Percentiles rank a stretch among this genome's conserved stretches.
Evolutionary conservation across 1,140 invertebrate species (phyloP).

Genomic region (Cydia fagiglandana): DNA sequence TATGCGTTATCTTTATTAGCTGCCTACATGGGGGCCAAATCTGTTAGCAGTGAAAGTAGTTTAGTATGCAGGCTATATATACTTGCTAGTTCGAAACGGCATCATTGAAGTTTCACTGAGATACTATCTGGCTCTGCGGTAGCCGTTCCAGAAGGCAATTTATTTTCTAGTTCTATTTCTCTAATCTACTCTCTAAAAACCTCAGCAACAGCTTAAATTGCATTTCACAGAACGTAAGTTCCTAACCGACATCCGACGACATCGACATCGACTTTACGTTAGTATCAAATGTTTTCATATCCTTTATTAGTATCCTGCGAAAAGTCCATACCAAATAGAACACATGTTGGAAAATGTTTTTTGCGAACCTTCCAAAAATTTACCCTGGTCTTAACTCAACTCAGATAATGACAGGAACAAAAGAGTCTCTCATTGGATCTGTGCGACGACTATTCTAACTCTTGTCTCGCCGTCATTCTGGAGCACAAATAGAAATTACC

Average conservation of each 20-base stretch:
- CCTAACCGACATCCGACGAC: too few relatives aligned
- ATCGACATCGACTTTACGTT: not conserved
- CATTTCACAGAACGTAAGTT: not conserved
- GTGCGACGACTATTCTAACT: slow-evolving; percentile 4
- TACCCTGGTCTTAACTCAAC: too few relatives aligned
- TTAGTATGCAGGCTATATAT: slow-evolving; percentile 47
- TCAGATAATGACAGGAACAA: too few relatives aligned
- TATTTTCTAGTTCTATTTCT: slow-evolving; percentile 41
- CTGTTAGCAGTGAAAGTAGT: slow-evolving; percentile 62
- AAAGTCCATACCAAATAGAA: too few relatives aligned
- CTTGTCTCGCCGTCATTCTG: slow-evolving; percentile 46
- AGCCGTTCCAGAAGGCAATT: slow-evolving; percentile 57
- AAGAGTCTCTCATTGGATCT: too few relatives aligned
- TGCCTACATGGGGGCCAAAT: slow-evolving; percentile 39
- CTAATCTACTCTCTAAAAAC: slow-evolving; percentile 35
- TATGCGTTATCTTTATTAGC: slow-evolving; percentile 14
- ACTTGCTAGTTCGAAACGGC: slow-evolving; percentile 45
- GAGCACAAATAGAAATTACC: slow-evolving; percentile 26
- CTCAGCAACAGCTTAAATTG: too few relatives aligned
- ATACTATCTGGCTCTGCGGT: slow-evolving; percentile 40
- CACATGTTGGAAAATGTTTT: too few relatives aligned
- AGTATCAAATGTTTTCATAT: too few relatives aligned
- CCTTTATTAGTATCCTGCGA: too few relatives aligned
- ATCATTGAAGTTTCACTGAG: slow-evolving; percentile 60
- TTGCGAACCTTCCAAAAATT: too few relatives aligned